Evolutionary conservation across 2,797 vertebrate species (phyloP), one percentile per base, ranked within the genome.

Genomic region (Sebastes taczanowskii): DNA sequence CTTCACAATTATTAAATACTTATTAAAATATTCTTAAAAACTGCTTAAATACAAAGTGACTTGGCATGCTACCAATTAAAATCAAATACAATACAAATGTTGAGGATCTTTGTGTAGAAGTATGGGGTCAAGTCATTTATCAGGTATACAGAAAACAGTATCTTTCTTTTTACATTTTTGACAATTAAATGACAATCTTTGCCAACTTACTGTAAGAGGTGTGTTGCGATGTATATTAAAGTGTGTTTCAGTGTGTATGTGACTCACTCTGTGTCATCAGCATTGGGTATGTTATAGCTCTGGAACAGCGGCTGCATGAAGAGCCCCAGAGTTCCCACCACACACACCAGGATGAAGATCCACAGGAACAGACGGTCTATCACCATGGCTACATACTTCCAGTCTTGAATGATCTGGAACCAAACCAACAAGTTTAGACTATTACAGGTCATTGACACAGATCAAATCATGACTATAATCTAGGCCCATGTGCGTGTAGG

Each of bases 361-460:
- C 96, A 97, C 69, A 97, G 91, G 74, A 97, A 97, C 69, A 97
- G 92, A 13, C 96, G 95, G 86, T 97, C 96, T 16, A 97, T 96
- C 82, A 97, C 96, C 96, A 97, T 96, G 38, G 95, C 96, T 1
- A 96, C 95, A 1, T 96, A 97, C 80, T 97, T 96, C 96, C 96
- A 97, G 93, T 97, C 96, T 78, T 97, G 92, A 14, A 96, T 96
- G 76, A 96, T 94, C 96, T 97, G 88, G 2, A 89, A 86, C 20
- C 77, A 74, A 75, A 77, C n/a, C 71, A 74, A 67, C 29, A 58
- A 35, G 22, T 71, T 6, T 16, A 6, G 25, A 70, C 14, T 53
- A 2, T 42, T 49, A 70, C 1, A n/a, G 38, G 25, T 52, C 27
- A 38, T 42, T 81, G 27, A 65, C 7, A 65, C 34, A 9, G 3